Conservation (phyloP, 2,113 vertebrate species). For the Anser brachyrhynchus region DNA sequence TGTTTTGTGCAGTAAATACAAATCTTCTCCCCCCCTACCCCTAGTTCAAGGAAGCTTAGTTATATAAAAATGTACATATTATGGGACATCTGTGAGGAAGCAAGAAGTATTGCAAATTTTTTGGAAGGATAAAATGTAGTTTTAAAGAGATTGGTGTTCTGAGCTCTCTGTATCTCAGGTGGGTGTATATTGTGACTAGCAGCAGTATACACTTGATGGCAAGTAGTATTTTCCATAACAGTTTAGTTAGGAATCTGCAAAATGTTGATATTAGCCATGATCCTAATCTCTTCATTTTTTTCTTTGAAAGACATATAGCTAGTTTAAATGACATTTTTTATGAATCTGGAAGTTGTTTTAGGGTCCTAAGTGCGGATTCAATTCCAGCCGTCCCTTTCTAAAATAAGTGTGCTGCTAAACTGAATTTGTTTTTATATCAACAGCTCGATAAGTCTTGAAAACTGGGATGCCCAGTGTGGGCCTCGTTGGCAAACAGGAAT, state of each 20-base stretch:
- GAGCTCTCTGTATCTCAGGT: background rate
- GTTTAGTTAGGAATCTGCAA: background rate
- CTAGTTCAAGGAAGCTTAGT: background rate
- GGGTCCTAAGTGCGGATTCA: background rate
- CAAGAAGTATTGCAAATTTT: background rate
- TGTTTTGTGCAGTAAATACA: background rate
- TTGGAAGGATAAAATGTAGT: background rate
- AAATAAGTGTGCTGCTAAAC: background rate
- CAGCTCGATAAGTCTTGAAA: background rate
- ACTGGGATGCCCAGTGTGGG: background rate
- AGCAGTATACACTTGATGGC: background rate
- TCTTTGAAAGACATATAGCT: background rate
- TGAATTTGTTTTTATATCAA: background rate
- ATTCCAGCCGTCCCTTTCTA: background rate
- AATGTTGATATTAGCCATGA: background rate
- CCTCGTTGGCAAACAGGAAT: background rate
- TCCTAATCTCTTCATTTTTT: background rate
- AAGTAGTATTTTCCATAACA: background rate
- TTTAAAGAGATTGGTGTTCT: background rate
- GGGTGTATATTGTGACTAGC: background rate
- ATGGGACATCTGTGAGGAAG: background rate
- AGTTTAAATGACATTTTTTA: background rate
- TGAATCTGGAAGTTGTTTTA: background rate
- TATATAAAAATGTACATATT: background rate
- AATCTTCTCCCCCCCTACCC: background rate